phyloP scores from a whole-genome alignment of 2,888 invertebrate genomes.

The Harmothoe impar region DNA sequence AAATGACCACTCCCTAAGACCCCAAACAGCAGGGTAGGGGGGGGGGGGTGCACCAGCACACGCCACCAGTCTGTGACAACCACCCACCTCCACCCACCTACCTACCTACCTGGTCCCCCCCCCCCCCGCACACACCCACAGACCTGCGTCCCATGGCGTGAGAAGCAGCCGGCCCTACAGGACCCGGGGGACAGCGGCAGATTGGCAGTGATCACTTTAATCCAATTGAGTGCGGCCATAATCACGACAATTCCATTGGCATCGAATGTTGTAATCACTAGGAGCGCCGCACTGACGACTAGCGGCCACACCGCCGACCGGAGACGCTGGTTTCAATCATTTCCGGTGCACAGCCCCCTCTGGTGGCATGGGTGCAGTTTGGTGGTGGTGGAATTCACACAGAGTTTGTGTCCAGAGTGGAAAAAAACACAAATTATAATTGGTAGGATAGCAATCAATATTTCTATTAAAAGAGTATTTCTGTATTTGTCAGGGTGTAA shows the following conservation, averaged over 20 bases:
- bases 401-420: background rate
- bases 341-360: conserved; percentile 37
- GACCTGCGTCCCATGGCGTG: background rate
- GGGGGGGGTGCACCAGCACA: background rate
- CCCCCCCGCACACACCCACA: background rate
- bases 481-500: background rate
- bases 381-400: conserved; percentile 10
- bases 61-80: conserved; percentile 25
- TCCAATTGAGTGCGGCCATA: conserved; percentile 61
- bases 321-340: conserved; percentile 47
- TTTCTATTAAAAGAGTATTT: conserved; percentile 44
- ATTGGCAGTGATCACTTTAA: conserved; percentile 61
- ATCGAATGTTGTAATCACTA: conserved; percentile 62
- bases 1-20: no score
- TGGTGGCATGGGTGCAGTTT: conserved; percentile 1
- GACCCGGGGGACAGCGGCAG: conserved; percentile 50
- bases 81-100: background rate
- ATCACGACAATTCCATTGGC: conserved; percentile 63
- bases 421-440: conserved; percentile 26
- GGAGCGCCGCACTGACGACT: conserved; percentile 44
- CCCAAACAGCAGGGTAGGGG: no score
- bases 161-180: background rate
- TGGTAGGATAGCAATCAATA: conserved; percentile 26
- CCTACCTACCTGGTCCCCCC: background rate
- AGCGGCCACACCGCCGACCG: conserved; percentile 20